A percentile compares a stretch with the other conserved stretches of the same genome.
Evolutionary conservation across 2,888 invertebrate species (phyloP).

Genomic region (Erpobdella octoculata): DNA sequence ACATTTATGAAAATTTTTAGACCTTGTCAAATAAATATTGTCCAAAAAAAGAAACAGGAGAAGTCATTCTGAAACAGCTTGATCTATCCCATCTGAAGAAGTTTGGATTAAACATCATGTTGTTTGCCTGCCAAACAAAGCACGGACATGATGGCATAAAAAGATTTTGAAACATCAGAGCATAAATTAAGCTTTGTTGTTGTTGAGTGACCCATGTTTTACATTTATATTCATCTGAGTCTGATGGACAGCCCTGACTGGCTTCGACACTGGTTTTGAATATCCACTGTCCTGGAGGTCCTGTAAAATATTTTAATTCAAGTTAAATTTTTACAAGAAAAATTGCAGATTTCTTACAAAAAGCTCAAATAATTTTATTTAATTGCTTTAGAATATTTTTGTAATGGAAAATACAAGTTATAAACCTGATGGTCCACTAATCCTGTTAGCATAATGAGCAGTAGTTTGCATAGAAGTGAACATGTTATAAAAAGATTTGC

Average conservation of each 20-base stretch:
- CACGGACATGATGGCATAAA: not conserved
- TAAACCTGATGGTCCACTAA: not conserved
- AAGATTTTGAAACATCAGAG: too few species aligned
- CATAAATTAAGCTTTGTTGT: not conserved
- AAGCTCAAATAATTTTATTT: too few species aligned
- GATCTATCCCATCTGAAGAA: not conserved
- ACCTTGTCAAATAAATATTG: not conserved
- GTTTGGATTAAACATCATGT: not conserved
- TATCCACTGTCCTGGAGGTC: not conserved
- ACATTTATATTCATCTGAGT: not conserved
- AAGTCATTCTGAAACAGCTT: not conserved
- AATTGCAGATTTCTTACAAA: too few species aligned
- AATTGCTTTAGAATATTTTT: too few species aligned
- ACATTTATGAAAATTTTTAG: not conserved
- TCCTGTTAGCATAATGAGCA: not conserved
- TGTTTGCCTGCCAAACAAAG: not conserved
- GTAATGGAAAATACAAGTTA: too few species aligned
- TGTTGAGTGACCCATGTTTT: not conserved
- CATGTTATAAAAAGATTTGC: not conserved
- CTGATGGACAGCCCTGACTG: not conserved
- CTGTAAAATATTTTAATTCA: not conserved
- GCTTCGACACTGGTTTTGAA: not conserved
- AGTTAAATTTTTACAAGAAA: too few species aligned
- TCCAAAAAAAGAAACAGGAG: not conserved
- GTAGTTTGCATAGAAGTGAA: not conserved